phyloP scores from a whole-genome alignment of 2,888 invertebrate genomes.

The Caenorhabditis sp. region DNA sequence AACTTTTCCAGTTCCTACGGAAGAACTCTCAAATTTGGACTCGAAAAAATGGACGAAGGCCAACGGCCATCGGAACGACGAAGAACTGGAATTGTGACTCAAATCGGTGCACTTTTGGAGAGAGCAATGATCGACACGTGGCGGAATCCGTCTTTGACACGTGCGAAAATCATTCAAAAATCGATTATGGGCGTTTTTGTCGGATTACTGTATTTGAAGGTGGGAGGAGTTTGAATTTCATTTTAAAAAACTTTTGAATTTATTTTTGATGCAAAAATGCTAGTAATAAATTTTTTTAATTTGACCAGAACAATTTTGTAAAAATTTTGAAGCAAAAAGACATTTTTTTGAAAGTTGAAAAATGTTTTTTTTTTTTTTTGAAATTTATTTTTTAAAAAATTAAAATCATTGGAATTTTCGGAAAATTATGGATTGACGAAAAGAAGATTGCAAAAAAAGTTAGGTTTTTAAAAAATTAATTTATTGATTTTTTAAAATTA shows the following conservation, averaged over 20 bases:
- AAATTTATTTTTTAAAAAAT: neutral
- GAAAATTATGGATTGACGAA: too few relatives aligned
- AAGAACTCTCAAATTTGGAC: slow-evolving; percentile 15
- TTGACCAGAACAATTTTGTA: slow-evolving; percentile 83
- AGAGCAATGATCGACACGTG: slow-evolving; percentile 78
- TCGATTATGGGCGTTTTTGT: slow-evolving; percentile 86
- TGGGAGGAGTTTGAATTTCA: neutral
- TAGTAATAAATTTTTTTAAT: neutral
- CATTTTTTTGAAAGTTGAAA: neutral
- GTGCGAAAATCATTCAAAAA: slow-evolving; percentile 81
- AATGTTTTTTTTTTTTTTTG: neutral
- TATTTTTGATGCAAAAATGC: neutral
- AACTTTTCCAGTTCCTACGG: too few relatives aligned
- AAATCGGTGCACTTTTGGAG: slow-evolving; percentile 66
- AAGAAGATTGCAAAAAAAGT: too few relatives aligned
- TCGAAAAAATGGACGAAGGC: slow-evolving; percentile 56
- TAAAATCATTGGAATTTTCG: neutral
- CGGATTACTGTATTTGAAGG: slow-evolving; percentile 89
- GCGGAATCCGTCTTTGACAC: slow-evolving; percentile 79
- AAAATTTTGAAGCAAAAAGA: slow-evolving; percentile 85
- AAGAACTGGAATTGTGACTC: slow-evolving; percentile 58
- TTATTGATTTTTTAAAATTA: too few relatives aligned
- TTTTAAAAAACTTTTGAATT: slow-evolving; percentile 88
- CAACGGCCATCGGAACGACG: slow-evolving; percentile 64
- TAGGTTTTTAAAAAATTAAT: neutral